phyloP scores from a whole-genome alignment of 2,797 vertebrate species.

The Carapus acus region DNA sequence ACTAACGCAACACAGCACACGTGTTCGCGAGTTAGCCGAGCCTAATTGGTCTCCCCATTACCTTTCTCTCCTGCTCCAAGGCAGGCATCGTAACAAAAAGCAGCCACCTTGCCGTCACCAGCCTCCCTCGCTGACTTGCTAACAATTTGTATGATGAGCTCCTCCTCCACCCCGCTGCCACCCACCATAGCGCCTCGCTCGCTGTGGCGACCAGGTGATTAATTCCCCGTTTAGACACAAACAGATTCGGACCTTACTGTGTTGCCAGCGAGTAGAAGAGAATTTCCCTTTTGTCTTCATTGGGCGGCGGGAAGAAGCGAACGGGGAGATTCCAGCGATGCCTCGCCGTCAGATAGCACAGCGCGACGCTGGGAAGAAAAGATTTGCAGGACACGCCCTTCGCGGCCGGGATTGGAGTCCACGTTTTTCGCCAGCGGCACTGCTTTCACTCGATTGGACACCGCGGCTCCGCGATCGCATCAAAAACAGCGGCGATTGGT shows the following conservation, averaged over 20 bases:
- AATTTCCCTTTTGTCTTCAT: conserved; percentile 54
- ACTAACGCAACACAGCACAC: too few relatives aligned
- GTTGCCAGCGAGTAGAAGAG: conserved; percentile 1
- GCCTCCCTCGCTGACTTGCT: conserved; percentile 16
- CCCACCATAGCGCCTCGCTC: conserved; percentile 56
- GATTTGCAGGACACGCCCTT: conserved; percentile 66
- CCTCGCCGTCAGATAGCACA: conserved; percentile 47
- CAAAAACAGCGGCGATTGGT: conserved; percentile 49
- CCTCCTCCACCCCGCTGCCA: conserved; percentile 56
- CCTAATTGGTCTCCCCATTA: not conserved
- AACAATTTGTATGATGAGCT: conserved; percentile 13
- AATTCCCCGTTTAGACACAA: conserved; percentile 15
- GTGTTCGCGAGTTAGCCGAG: too few relatives aligned
- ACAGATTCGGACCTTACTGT: conserved; percentile 54
- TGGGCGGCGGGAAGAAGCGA: conserved; percentile 36
- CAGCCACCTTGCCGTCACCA: conserved; percentile 11
- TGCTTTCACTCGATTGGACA: conserved; percentile 45
- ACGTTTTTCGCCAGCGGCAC: conserved; percentile 30
- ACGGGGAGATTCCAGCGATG: conserved; percentile 25
- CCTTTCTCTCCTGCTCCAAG: conserved; percentile 2
- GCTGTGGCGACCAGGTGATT: conserved; percentile 13
- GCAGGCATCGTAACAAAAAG: not conserved
- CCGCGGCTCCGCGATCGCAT: conserved; percentile 24
- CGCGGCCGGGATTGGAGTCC: conserved; percentile 62
- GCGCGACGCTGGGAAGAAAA: conserved; percentile 65